A percentile compares a stretch with the other conserved stretches of the same genome.
These are phyloP conservation scores for Sorex fumeus DNA, from an alignment of 2,113 vertebrate species.

Conservation along the genomic window DNA sequence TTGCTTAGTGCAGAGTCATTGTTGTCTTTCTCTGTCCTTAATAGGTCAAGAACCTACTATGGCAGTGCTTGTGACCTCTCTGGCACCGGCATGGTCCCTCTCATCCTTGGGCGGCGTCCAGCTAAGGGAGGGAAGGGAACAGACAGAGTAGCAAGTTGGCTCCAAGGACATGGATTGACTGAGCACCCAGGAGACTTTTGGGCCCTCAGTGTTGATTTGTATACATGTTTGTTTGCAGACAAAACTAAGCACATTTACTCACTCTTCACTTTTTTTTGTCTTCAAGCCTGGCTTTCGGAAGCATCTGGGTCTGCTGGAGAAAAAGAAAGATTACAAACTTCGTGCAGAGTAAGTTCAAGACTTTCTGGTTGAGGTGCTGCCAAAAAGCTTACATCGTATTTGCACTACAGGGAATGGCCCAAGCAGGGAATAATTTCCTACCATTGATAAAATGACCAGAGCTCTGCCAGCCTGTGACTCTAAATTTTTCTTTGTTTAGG, in stretches of 20 bases:
- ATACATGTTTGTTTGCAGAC: constrained; percentile 20
- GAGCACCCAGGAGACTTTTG: constrained; percentile 1
- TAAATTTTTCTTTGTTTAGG: constrained; percentile 60
- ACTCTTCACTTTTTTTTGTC: neutral
- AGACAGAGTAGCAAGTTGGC: neutral
- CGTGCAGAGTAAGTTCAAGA: constrained; percentile 92
- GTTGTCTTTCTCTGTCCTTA: constrained; percentile 83
- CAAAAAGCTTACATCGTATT: constrained; percentile 31
- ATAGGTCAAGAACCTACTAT: constrained; percentile 78
- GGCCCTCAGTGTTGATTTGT: constrained; percentile 6
- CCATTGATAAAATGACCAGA: constrained; percentile 60
- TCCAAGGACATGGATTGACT: constrained; percentile 67
- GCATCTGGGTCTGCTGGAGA: constrained; percentile 95
- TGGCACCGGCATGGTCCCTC: constrained; percentile 23
- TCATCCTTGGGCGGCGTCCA: constrained; percentile 62
- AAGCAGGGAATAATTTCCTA: constrained; percentile 56
- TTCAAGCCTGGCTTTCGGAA: constrained; percentile 92
- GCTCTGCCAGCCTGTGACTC: constrained; percentile 51
- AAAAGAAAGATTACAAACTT: constrained; percentile 97
- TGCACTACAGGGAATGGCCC: neutral
- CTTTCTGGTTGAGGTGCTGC: constrained; percentile 53
- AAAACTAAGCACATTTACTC: constrained; percentile 51
- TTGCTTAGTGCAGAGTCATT: constrained; percentile 82
- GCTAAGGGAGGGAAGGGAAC: neutral
- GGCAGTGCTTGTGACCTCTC: constrained; percentile 65